A percentile compares a stretch with the other conserved stretches of the same genome.
phyloP scores from a whole-genome alignment of 2,113 vertebrate species.

The Bolborhynchus lineola region DNA sequence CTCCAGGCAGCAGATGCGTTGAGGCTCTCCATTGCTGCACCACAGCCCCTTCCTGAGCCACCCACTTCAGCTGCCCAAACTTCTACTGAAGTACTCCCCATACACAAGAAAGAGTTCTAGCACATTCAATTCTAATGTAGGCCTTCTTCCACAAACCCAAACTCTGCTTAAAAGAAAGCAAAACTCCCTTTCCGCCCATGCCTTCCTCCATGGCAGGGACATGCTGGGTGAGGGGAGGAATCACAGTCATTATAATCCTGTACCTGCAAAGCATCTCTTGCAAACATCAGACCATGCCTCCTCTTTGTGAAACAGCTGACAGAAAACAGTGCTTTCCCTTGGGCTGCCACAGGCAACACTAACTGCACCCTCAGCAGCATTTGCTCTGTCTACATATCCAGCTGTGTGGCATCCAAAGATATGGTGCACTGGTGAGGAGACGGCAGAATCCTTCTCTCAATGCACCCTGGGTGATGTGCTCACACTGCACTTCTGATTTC shows the following conservation, averaged over 20 bases:
- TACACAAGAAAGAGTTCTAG: fast-evolving
- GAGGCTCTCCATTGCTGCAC: not conserved
- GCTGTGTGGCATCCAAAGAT: not conserved
- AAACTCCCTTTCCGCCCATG: not conserved
- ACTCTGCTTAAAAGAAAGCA: not conserved
- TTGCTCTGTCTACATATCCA: fast-evolving
- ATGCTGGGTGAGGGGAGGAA: not conserved
- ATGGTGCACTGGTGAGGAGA: not conserved
- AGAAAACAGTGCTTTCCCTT: not conserved
- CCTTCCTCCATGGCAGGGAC: not conserved
- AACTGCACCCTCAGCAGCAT: not conserved
- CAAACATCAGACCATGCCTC: not conserved
- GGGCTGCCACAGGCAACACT: not conserved
- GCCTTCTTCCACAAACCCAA: not conserved
- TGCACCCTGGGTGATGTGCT: fast-evolving
- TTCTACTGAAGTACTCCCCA: fast-evolving
- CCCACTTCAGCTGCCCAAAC: not conserved
- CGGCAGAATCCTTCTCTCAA: not conserved
- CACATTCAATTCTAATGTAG: not conserved
- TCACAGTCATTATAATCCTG: fast-evolving
- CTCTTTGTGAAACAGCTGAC: not conserved
- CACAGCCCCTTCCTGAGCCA: not conserved
- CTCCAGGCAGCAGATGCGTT: not conserved
- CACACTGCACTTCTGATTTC: not conserved
- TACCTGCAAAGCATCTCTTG: not conserved